These are phyloP conservation scores for Pedionomus torquatus DNA, from an alignment of 2,113 vertebrate genomes.

Conservation along the genomic window DNA sequence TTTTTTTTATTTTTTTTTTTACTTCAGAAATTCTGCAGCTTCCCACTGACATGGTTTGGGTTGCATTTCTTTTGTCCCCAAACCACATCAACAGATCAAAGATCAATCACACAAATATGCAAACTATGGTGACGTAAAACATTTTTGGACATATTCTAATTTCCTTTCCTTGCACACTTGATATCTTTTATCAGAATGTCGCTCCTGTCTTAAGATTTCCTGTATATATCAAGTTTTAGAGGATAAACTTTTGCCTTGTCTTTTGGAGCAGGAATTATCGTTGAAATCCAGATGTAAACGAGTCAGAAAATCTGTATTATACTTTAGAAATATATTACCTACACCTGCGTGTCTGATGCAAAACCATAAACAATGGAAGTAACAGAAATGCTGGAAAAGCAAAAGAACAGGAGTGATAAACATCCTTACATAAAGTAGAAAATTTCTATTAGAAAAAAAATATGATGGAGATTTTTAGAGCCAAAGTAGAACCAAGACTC, in stretches of 20 bases:
- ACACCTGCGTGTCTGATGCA: background rate
- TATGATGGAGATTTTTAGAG: background rate
- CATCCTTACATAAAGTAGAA: background rate
- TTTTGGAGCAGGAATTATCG: background rate
- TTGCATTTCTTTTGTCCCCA: background rate
- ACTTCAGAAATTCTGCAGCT: background rate
- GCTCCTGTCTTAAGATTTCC: background rate
- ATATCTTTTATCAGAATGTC: background rate
- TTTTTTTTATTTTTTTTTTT: background rate
- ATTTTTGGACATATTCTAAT: background rate
- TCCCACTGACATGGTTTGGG: background rate
- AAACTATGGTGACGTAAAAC: background rate
- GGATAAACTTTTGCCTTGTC: background rate
- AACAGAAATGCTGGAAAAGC: background rate
- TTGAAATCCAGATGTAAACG: background rate
- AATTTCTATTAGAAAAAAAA: background rate
- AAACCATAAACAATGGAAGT: background rate
- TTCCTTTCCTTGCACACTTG: background rate
- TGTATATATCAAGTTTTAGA: background rate
- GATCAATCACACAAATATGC: rapidly evolving
- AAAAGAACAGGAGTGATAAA: background rate
- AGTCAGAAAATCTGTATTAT: background rate
- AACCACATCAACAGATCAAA: background rate
- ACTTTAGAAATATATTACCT: background rate
- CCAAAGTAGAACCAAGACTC: background rate